Evolutionary conservation across 2,797 vertebrate species (phyloP).

Genomic region (Vespertilio murinus): DNA sequence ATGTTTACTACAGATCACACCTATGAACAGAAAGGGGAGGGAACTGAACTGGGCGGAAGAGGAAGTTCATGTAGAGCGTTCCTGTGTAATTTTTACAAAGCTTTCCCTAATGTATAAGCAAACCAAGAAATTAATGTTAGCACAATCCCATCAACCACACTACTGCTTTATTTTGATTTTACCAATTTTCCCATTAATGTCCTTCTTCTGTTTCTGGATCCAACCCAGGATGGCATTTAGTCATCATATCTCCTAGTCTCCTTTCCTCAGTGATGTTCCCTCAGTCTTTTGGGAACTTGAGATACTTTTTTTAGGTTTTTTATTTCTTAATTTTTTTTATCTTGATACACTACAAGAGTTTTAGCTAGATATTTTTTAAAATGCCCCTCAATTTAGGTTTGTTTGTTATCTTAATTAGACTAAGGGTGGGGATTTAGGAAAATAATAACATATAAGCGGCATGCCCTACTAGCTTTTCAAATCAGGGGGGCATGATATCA

Average conservation of each 20-base stretch:
- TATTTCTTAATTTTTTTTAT: too few species aligned
- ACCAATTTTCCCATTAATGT: background rate
- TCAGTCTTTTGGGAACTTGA: background rate
- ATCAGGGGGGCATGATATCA: background rate
- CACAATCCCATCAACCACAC: background rate
- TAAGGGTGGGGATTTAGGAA: background rate
- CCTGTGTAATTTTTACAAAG: background rate
- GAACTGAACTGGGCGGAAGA: background rate
- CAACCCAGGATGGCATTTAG: background rate
- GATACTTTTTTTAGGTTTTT: background rate
- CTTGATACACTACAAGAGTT: background rate
- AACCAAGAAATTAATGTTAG: background rate
- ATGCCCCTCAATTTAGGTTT: background rate
- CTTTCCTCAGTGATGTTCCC: background rate
- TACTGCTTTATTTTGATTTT: background rate
- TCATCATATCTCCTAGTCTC: background rate
- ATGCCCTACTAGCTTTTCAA: background rate
- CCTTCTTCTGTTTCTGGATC: background rate
- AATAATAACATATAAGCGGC: background rate
- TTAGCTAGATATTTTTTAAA: background rate
- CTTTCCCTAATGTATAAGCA: background rate
- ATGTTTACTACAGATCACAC: background rate
- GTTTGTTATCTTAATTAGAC: background rate
- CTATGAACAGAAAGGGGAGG: background rate
- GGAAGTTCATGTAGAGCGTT: background rate